Evolutionary conservation across 1,140 invertebrate species (phyloP).

Genomic region (Drosophila suzukii): DNA sequence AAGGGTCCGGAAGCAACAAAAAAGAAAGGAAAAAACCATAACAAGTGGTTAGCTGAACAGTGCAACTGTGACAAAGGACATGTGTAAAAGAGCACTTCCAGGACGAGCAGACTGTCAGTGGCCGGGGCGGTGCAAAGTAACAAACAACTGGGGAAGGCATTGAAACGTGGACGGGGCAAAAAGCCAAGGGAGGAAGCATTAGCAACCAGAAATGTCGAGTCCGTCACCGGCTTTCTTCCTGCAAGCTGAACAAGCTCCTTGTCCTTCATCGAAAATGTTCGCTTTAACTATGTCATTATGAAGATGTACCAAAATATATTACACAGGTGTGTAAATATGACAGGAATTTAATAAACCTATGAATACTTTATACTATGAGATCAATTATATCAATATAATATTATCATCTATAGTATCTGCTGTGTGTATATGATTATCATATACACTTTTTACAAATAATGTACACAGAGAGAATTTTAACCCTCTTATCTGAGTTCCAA

Average conservation of each 20-base stretch:
- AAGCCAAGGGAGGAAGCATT: slow-evolving; percentile 23
- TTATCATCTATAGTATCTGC: too few relatives aligned
- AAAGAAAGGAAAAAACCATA: slow-evolving; percentile 24
- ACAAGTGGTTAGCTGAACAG: slow-evolving; percentile 55
- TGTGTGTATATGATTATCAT: too few relatives aligned
- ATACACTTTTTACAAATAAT: too few relatives aligned
- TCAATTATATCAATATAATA: too few relatives aligned
- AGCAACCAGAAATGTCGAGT: slow-evolving; percentile 21
- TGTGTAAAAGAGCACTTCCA: slow-evolving; percentile 41
- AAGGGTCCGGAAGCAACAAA: slow-evolving; percentile 22
- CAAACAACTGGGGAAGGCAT: slow-evolving; percentile 2
- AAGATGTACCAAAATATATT: not conserved
- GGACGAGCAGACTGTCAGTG: slow-evolving; percentile 34
- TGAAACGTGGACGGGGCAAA: not conserved
- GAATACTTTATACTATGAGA: too few relatives aligned
- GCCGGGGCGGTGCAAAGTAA: not conserved
- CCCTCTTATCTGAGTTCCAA: too few relatives aligned
- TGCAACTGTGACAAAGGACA: slow-evolving; percentile 46
- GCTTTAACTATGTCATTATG: not conserved
- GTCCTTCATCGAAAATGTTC: not conserved
- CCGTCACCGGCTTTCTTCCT: slow-evolving; percentile 12
- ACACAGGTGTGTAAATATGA: too few relatives aligned
- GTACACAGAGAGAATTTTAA: too few relatives aligned
- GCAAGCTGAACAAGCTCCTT: not conserved
- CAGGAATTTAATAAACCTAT: too few relatives aligned